These are phyloP conservation scores for Ellobium chinense DNA, from an alignment of 2,888 invertebrate species.

Conservation along the genomic window DNA sequence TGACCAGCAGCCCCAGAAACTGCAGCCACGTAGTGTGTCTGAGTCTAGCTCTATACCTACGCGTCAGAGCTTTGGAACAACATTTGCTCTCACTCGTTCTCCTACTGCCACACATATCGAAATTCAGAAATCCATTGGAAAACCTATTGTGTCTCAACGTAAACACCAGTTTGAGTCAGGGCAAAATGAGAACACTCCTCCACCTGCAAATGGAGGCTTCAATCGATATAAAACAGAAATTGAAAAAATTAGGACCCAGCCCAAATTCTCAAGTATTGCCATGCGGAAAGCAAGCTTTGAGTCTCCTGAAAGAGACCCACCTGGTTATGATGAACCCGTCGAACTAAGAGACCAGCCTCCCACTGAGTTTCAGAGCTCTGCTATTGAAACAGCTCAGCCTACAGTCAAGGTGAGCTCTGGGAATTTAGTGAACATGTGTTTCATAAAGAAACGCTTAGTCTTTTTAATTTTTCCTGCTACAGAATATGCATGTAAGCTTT, in stretches of 20 bases:
- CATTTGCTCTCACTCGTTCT: slow-evolving; percentile 69
- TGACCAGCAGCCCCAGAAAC: slow-evolving; percentile 28
- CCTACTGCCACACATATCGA: slow-evolving; percentile 64
- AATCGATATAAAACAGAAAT: slow-evolving; percentile 70
- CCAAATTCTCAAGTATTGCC: slow-evolving; percentile 74
- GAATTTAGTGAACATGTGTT: no score
- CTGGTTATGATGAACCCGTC: slow-evolving; percentile 41
- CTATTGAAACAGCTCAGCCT: slow-evolving; percentile 30
- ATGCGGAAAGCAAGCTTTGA: slow-evolving; percentile 76
- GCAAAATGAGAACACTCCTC: slow-evolving; percentile 56
- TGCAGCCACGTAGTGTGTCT: not conserved
- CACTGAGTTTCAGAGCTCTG: not conserved
- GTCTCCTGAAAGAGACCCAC: slow-evolving; percentile 54
- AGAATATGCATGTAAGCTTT: no score
- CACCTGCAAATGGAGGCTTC: slow-evolving; percentile 37
- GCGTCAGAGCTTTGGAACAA: slow-evolving; percentile 60
- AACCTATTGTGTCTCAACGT: slow-evolving; percentile 64
- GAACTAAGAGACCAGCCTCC: not conserved
- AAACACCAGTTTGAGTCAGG: slow-evolving; percentile 70
- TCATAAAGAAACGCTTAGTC: no score
- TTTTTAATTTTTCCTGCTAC: no score
- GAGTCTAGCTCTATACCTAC: not conserved
- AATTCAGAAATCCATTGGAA: slow-evolving; percentile 53
- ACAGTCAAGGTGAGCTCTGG: slow-evolving; percentile 26
- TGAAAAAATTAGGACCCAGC: slow-evolving; percentile 79